Conservation (phyloP, 2,888 invertebrate species). For the Scaptomyza cyrtandrae region DNA sequence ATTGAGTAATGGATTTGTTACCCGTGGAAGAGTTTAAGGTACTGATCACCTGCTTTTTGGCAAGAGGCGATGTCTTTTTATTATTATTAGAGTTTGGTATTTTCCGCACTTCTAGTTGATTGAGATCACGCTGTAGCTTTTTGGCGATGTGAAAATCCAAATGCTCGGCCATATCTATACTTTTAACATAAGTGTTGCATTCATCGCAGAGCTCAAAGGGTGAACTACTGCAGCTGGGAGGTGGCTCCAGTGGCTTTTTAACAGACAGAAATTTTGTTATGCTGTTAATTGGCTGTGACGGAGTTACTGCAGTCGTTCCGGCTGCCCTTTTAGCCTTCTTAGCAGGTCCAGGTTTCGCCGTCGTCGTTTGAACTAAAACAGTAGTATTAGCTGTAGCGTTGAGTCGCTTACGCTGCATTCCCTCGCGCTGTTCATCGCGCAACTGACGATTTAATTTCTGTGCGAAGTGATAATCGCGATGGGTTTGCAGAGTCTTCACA, state of each 20-base stretch:
- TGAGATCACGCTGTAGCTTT: conserved; percentile 86
- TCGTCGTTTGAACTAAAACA: neutral
- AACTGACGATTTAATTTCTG: conserved; percentile 87
- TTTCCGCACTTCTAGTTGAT: conserved; percentile 73
- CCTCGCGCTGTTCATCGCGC: conserved; percentile 78
- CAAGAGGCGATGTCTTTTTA: conserved; percentile 53
- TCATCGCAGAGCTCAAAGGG: conserved; percentile 87
- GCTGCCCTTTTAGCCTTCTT: conserved; percentile 38
- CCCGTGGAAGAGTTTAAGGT: conserved; percentile 41
- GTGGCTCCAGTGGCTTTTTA: conserved; percentile 30
- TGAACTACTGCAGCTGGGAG: conserved; percentile 25
- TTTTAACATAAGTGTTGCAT: conserved; percentile 88
- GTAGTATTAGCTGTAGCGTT: conserved; percentile 20
- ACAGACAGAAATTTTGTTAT: conserved; percentile 75
- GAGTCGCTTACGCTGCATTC: conserved; percentile 60
- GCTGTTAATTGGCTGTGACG: conserved; percentile 32
- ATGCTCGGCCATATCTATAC: conserved; percentile 89
- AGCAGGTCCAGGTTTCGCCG: conserved; percentile 13
- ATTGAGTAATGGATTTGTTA: conserved; percentile 73
- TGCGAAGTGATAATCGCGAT: conserved; percentile 91
- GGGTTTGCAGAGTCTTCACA: conserved; percentile 86
- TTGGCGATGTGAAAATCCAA: conserved; percentile 94
- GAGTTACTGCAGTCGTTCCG: neutral
- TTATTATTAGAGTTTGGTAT: conserved; percentile 41
- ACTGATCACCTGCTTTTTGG: conserved; percentile 45